phyloP scores from a whole-genome alignment of 1,140 invertebrate species.

The Drosophila truncata region DNA sequence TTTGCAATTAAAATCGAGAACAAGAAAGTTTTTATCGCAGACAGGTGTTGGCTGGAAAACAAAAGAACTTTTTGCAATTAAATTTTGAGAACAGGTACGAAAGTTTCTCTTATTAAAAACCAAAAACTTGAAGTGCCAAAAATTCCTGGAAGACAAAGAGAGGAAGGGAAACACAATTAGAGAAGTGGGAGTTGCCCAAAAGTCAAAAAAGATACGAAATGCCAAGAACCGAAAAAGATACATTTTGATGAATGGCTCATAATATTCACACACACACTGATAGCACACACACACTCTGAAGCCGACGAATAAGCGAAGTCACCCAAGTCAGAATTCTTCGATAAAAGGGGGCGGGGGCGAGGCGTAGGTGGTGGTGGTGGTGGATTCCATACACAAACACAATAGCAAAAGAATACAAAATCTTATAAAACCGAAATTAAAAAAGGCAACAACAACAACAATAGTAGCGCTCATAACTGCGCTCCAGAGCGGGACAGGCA shows the following conservation, averaged over 20 bases:
- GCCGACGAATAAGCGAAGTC: slow-evolving; percentile 81
- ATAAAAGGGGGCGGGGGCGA: not conserved
- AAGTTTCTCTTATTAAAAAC: slow-evolving; percentile 16
- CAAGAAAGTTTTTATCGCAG: slow-evolving; percentile 18
- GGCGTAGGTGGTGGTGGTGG: not conserved
- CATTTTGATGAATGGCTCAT: slow-evolving; percentile 83
- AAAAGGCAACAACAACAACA: slow-evolving; percentile 71
- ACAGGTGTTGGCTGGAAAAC: slow-evolving; percentile 26
- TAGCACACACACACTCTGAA: not conserved
- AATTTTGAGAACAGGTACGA: slow-evolving; percentile 36
- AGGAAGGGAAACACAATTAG: slow-evolving; percentile 48
- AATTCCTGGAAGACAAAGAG: slow-evolving; percentile 10
- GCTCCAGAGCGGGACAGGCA: slow-evolving; percentile 36
- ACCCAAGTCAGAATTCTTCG: slow-evolving; percentile 55
- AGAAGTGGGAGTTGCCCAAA: slow-evolving; percentile 81
- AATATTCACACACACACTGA: slow-evolving; percentile 57
- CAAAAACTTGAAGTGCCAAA: slow-evolving; percentile 2
- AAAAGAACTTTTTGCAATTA: slow-evolving; percentile 43
- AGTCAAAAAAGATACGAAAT: slow-evolving; percentile 41
- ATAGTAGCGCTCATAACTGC: slow-evolving; percentile 69
- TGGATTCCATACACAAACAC: slow-evolving; percentile 28
- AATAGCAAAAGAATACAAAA: slow-evolving; percentile 78
- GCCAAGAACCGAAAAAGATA: slow-evolving; percentile 45
- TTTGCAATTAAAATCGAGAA: slow-evolving; percentile 12
- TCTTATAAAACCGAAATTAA: slow-evolving; percentile 83